Evolutionary conservation across 2,888 invertebrate genomes (phyloP).

Genomic region (Troides oblongomaculatus): DNA sequence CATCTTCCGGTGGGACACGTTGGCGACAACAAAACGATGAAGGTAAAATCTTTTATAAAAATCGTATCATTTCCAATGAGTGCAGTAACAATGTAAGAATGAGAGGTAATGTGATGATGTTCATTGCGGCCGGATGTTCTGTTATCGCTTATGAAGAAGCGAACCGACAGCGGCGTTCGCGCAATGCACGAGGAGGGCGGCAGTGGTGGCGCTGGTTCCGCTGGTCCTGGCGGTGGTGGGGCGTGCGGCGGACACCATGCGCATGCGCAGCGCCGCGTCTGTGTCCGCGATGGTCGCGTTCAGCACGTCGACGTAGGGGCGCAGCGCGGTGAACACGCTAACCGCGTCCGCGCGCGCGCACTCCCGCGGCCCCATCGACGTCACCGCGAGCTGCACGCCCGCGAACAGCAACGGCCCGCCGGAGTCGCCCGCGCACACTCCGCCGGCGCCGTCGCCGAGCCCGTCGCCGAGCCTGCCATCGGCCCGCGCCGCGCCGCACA

Average conservation of each 20-base stretch:
- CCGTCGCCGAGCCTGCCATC: conserved; percentile 11
- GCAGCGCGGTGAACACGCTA: conserved; percentile 64
- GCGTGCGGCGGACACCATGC: conserved; percentile 14
- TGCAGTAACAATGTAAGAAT: no score
- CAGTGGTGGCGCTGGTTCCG: background rate
- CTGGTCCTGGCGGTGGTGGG: background rate
- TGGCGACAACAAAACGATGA: no score
- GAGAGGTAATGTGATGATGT: no score
- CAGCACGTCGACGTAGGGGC: conserved; percentile 52
- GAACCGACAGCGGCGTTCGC: background rate
- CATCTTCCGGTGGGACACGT: no score
- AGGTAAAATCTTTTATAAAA: no score
- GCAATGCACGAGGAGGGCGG: background rate
- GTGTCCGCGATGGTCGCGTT: conserved; percentile 55
- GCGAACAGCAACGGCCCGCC: conserved; percentile 61
- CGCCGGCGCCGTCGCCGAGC: conserved; percentile 36
- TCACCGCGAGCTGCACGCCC: conserved; percentile 54
- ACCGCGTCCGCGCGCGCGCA: conserved; percentile 48
- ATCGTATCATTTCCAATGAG: no score
- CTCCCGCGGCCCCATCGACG: conserved; percentile 63
- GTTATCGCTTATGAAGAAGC: no score
- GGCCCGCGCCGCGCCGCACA: conserved; percentile 46
- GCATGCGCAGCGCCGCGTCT: conserved; percentile 48
- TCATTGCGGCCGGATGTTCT: no score
- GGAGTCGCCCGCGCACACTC: conserved; percentile 69